Conservation (phyloP, 2,113 vertebrate genomes). For the Siphamia tubifer region DNA sequence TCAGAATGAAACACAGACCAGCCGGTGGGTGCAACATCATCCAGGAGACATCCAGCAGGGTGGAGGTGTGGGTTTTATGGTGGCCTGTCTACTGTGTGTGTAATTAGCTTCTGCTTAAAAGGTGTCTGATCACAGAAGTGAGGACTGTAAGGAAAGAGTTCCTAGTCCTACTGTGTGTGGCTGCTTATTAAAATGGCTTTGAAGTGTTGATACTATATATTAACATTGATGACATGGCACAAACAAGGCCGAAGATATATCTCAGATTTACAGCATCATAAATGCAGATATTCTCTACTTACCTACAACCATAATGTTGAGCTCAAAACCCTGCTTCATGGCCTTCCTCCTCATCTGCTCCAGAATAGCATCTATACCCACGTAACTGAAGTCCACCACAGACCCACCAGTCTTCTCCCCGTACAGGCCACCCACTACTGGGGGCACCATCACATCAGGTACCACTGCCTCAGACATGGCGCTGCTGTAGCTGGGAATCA, state of each 20-base stretch:
- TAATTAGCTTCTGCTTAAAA: conserved; percentile 35
- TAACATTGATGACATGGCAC: not conserved
- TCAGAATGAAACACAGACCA: conserved; percentile 22
- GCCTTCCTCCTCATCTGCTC: conserved; percentile 99
- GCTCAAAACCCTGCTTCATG: conserved; percentile 98
- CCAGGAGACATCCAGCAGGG: not conserved
- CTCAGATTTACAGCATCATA: no score
- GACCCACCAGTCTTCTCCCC: conserved; percentile 78
- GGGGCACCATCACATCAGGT: conserved; percentile 58
- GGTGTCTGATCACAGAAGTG: conserved; percentile 43
- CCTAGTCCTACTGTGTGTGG: not conserved
- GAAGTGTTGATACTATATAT: not conserved
- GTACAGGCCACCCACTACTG: conserved; percentile 65
- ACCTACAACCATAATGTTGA: conserved; percentile 92
- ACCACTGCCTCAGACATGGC: conserved; percentile 86
- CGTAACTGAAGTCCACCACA: conserved; percentile 89
- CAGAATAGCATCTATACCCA: conserved; percentile 97
- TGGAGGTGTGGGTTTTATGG: conserved; percentile 11
- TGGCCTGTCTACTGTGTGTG: conserved; percentile 17
- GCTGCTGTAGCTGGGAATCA: conserved; percentile 75
- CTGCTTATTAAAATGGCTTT: conserved; percentile 36
- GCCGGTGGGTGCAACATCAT: not conserved
- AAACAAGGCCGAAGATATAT: not conserved
- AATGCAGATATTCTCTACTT: conserved; percentile 7
- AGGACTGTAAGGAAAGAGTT: conserved; percentile 1